Evolutionary conservation across 2,888 invertebrate species (phyloP).

Genomic region (Prostheceraeus crozeri): DNA sequence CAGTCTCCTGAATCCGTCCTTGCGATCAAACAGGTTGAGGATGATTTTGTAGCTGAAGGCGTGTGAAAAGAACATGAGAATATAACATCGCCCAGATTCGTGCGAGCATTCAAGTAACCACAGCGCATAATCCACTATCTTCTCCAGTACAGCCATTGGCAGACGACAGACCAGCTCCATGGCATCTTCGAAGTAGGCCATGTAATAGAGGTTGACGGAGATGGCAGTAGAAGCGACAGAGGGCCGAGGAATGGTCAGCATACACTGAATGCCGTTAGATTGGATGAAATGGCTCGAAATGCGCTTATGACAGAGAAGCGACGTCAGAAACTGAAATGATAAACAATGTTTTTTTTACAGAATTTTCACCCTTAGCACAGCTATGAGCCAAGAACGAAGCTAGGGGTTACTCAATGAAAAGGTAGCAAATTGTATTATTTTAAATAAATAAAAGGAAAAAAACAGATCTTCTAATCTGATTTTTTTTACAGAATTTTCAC

Average conservation of each 20-base stretch:
- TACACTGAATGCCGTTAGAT: slow-evolving; percentile 72
- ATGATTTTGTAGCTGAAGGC: slow-evolving; percentile 86
- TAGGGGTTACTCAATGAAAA: too few relatives aligned
- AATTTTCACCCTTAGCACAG: too few relatives aligned
- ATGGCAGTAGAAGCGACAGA: slow-evolving; percentile 92
- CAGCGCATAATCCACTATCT: slow-evolving; percentile 71
- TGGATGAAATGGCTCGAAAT: slow-evolving; percentile 91
- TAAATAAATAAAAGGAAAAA: too few relatives aligned
- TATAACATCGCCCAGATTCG: slow-evolving; percentile 93
- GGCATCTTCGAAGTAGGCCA: slow-evolving; percentile 92
- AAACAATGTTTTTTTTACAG: too few relatives aligned
- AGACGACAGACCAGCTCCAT: slow-evolving; percentile 79
- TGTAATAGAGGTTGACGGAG: slow-evolving; percentile 86
- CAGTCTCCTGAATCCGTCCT: slow-evolving; percentile 83
- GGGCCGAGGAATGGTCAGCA: slow-evolving; percentile 81
- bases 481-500: too few relatives aligned
- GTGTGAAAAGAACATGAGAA: slow-evolving; percentile 92
- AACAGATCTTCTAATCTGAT: too few relatives aligned
- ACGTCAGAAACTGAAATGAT: slow-evolving; percentile 73
- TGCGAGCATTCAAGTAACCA: slow-evolving; percentile 93
- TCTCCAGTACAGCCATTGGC: slow-evolving; percentile 69
- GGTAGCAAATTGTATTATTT: too few relatives aligned
- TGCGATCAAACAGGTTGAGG: slow-evolving; percentile 83
- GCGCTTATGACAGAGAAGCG: slow-evolving; percentile 90
- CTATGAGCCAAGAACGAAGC: too few relatives aligned